Evolutionary conservation across 2,797 vertebrate species (phyloP).

Genomic region (Gymnoscopelus braueri): DNA sequence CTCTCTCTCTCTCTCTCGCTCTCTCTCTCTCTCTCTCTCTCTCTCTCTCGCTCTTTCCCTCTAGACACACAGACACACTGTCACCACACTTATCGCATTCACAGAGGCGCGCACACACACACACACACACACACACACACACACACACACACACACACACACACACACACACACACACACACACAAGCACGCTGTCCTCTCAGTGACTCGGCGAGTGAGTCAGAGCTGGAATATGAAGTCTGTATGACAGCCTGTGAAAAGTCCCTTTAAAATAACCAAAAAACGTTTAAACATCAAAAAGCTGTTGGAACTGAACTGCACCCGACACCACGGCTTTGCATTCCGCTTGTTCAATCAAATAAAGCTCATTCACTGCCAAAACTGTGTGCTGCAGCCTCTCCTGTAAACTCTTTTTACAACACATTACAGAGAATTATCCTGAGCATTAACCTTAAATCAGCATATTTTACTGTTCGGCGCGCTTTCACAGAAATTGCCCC

Average conservation of each 20-base stretch:
- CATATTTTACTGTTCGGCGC: no score
- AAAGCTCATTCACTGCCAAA: conserved; percentile 61
- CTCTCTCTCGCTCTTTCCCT: conserved; percentile 19
- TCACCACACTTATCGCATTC: not conserved
- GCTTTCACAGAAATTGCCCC: no score
- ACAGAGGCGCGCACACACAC: not conserved
- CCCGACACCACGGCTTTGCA: not conserved
- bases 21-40: conserved; percentile 4
- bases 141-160: not conserved
- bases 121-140: not conserved
- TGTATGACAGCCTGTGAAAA: conserved; percentile 71
- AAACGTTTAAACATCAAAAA: conserved; percentile 46
- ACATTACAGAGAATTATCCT: no score
- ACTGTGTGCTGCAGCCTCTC: conserved; percentile 39
- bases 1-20: not conserved
- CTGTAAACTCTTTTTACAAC: no score
- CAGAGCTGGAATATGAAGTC: conserved; percentile 58
- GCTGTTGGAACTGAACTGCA: conserved; percentile 45
- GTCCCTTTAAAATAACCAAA: conserved; percentile 44
- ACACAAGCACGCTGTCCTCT: conserved; percentile 27
- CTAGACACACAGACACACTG: conserved; percentile 17
- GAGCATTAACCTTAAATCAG: no score
- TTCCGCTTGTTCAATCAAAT: conserved; percentile 69
- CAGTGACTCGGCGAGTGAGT: conserved; percentile 58
- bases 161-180: not conserved